Conservation (phyloP, 1,140 invertebrate genomes). For the Ceratina calcarata region DNA sequence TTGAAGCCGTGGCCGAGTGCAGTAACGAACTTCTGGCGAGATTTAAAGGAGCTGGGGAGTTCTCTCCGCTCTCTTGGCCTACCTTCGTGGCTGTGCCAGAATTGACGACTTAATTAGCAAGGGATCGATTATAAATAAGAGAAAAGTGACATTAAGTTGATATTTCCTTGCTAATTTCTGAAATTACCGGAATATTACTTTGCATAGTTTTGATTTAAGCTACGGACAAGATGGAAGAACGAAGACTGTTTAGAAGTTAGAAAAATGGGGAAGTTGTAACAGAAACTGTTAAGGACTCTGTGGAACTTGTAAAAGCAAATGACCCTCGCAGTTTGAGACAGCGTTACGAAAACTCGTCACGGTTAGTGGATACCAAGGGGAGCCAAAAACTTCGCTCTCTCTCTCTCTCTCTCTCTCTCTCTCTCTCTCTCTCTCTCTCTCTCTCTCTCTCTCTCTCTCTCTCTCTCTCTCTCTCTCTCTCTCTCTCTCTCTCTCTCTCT, state of each 20-base stretch:
- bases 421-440: no score
- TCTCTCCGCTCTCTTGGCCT: background rate
- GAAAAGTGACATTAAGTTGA: no score
- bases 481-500: background rate
- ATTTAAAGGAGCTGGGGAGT: constrained; percentile 58
- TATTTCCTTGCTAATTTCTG: no score
- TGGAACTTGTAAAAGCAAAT: constrained; percentile 42
- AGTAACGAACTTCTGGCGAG: constrained; percentile 61
- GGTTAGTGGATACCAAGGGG: constrained; percentile 36
- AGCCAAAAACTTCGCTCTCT: constrained; percentile 41
- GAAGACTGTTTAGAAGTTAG: no score
- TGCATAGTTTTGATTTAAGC: no score
- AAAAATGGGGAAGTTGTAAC: background rate
- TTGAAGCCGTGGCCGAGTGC: constrained; percentile 56
- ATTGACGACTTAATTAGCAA: constrained; percentile 70
- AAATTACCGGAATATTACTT: no score
- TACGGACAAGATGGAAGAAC: no score
- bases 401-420: no score
- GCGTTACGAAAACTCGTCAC: constrained; percentile 35
- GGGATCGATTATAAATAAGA: background rate
- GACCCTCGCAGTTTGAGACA: constrained; percentile 33
- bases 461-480: no score
- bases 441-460: no score
- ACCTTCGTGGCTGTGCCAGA: constrained; percentile 35
- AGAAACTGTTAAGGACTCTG: background rate